Conservation (phyloP, 2,797 vertebrate genomes). For the Oreochromis mossambicus region DNA sequence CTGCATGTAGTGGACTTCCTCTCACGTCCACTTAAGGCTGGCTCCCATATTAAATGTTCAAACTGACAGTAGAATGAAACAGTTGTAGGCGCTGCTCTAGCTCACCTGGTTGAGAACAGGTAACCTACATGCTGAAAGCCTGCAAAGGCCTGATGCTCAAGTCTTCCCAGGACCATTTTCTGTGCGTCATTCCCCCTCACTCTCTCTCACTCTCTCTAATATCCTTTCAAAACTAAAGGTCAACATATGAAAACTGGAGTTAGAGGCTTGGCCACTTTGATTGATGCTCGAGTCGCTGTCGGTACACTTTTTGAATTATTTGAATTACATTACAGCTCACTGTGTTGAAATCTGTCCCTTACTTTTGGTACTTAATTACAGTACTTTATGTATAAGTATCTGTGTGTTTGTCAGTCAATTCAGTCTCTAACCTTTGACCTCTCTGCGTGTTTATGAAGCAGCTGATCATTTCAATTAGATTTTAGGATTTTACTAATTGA, state of each 20-base stretch:
- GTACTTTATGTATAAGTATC: background rate
- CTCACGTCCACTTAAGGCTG: background rate
- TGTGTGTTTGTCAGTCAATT: background rate
- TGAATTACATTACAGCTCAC: background rate
- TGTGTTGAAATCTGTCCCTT: background rate
- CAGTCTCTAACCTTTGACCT: background rate
- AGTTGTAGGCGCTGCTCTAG: background rate
- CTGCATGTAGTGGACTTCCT: background rate
- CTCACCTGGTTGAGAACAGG: background rate
- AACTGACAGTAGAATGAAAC: background rate
- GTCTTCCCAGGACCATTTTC: background rate
- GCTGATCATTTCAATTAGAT: background rate
- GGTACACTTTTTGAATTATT: rapidly evolving
- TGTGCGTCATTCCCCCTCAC: rapidly evolving
- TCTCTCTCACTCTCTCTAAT: background rate
- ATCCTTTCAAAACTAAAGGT: background rate
- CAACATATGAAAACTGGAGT: background rate
- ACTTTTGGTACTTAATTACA: background rate
- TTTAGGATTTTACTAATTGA: background rate
- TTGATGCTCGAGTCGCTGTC: background rate
- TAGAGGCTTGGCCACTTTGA: background rate
- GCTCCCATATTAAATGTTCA: background rate
- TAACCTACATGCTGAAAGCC: background rate
- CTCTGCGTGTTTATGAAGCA: background rate
- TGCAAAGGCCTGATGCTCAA: rapidly evolving